Conservation (phyloP, 1,140 invertebrate species). For the Drosophila bocqueti region DNA sequence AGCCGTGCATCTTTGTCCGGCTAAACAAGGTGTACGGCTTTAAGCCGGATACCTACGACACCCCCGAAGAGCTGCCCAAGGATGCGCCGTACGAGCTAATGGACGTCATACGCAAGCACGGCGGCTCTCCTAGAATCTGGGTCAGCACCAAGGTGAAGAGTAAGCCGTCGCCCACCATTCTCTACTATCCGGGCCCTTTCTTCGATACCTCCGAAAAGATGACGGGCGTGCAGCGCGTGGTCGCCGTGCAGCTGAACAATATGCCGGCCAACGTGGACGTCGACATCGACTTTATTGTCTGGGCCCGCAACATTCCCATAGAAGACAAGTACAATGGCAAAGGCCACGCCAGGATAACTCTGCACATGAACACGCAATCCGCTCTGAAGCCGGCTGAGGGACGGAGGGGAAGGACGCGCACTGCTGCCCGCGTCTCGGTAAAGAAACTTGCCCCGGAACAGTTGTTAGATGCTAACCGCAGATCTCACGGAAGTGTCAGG, state of each 20-base stretch:
- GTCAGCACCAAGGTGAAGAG: constrained; percentile 24
- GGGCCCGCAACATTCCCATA: constrained; percentile 60
- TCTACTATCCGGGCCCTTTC: constrained; percentile 36
- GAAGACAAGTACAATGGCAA: constrained; percentile 3
- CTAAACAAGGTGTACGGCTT: constrained; percentile 50
- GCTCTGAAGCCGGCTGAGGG: background rate
- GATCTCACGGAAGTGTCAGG: background rate
- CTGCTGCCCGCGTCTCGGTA: background rate
- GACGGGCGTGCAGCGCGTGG: constrained; percentile 27
- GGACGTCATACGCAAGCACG: constrained; percentile 8
- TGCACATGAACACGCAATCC: constrained; percentile 8
- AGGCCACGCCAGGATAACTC: constrained; percentile 29
- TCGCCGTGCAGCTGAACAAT: constrained; percentile 40
- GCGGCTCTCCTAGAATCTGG: constrained; percentile 46
- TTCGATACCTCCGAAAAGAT: constrained; percentile 12
- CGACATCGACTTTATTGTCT: constrained; percentile 30
- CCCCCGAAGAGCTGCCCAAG: constrained; percentile 23
- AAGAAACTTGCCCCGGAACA: background rate
- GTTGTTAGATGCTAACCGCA: background rate
- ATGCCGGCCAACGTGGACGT: constrained; percentile 21
- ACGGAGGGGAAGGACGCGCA: background rate
- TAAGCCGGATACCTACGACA: constrained; percentile 40
- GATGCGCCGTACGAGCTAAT: background rate
- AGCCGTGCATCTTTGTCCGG: constrained; percentile 54
- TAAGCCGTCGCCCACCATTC: background rate